Percentiles rank a stretch among this genome's conserved stretches.
Conservation (phyloP, 2,888 invertebrate species). For the Nymphalis c-album region DNA sequence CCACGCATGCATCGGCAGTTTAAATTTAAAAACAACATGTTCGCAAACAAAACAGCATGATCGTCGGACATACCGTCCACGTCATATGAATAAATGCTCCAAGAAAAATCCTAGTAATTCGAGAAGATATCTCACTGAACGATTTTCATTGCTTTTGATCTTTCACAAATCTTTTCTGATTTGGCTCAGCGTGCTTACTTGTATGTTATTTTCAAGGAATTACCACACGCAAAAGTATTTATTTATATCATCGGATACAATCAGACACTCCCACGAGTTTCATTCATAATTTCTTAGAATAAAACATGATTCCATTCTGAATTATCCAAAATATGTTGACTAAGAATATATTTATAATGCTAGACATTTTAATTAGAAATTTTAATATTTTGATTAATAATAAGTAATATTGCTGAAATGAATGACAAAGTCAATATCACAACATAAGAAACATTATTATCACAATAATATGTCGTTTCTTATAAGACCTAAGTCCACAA, state of each 20-base stretch:
- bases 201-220: background rate
- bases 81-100: background rate
- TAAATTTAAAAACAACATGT: conserved; percentile 11
- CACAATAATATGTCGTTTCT: too few relatives aligned
- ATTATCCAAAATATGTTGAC: background rate
- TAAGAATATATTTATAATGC: too few relatives aligned
- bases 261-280: background rate
- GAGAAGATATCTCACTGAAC: background rate
- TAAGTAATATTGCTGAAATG: too few relatives aligned
- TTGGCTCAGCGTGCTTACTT: background rate
- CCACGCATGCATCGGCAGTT: background rate
- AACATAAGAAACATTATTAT: too few relatives aligned
- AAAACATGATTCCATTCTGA: conserved; percentile 1
- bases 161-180: background rate
- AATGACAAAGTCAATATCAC: too few relatives aligned
- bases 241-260: background rate
- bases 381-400: too few relatives aligned
- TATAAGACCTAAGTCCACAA: too few relatives aligned
- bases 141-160: background rate
- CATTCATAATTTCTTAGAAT: conserved; percentile 10
- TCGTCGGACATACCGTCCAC: background rate
- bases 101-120: background rate
- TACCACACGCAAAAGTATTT: background rate
- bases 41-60: conserved; percentile 16
- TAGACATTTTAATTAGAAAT: too few relatives aligned